These are phyloP conservation scores for Scelioninae gen. 2 DNA, from an alignment of 2,888 invertebrate genomes.

Conservation along the genomic window DNA sequence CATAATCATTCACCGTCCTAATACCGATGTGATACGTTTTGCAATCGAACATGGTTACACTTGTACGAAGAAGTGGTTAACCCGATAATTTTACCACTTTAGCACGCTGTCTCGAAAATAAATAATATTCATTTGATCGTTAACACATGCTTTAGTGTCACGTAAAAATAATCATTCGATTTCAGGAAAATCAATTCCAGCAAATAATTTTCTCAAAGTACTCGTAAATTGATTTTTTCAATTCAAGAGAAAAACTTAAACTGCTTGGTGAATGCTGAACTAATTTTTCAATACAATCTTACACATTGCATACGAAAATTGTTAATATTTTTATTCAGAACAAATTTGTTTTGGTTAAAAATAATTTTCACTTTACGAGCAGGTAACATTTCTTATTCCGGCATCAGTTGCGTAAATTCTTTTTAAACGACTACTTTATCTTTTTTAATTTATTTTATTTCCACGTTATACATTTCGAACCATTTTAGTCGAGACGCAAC, in stretches of 20 bases:
- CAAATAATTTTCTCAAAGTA: too few species aligned
- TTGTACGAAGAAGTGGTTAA: slow-evolving; percentile 61
- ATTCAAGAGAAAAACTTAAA: background rate
- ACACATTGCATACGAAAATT: too few species aligned
- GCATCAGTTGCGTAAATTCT: background rate
- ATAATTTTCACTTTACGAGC: slow-evolving; percentile 9
- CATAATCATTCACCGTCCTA: background rate
- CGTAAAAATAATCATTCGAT: slow-evolving; percentile 10
- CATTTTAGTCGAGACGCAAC: slow-evolving; percentile 30
- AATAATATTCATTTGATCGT: slow-evolving; percentile 28
- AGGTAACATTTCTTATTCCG: slow-evolving; percentile 6
- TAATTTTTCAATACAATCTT: too few species aligned
- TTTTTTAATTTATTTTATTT: slow-evolving; percentile 20
- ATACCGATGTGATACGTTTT: slow-evolving; percentile 9
- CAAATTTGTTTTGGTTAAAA: slow-evolving; percentile 24
- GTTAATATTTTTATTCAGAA: slow-evolving; percentile 1
- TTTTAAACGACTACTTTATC: slow-evolving; percentile 10
- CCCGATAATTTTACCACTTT: slow-evolving; percentile 60
- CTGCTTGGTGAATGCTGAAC: background rate
- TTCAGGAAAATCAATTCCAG: too few species aligned
- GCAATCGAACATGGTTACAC: background rate
- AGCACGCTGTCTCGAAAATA: slow-evolving; percentile 61
- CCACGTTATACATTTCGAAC: slow-evolving; percentile 19
- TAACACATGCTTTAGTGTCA: slow-evolving; percentile 2
- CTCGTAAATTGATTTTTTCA: too few species aligned